Conservation (phyloP, 1,140 invertebrate genomes). For the Drosophila aff. region DNA sequence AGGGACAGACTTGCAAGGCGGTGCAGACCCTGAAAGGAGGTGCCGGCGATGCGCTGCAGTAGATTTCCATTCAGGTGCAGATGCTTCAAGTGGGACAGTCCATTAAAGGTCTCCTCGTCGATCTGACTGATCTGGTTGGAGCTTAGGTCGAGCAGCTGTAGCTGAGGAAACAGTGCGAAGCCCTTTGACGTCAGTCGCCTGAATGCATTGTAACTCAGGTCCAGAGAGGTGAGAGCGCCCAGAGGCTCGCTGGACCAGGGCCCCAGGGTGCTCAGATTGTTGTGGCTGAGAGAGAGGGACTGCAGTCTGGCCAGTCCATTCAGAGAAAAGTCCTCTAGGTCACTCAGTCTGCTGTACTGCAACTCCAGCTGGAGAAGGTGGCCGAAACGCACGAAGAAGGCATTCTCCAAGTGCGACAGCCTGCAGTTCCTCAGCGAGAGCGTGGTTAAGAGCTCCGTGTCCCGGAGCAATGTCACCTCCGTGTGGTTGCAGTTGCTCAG, state of each 20-base stretch:
- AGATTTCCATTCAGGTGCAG: constrained; percentile 71
- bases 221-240: constrained; percentile 50
- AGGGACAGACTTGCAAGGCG: constrained; percentile 67
- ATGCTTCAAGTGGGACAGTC: constrained; percentile 66
- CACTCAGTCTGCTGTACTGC: constrained; percentile 49
- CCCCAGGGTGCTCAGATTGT: constrained; percentile 59
- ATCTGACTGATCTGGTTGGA: constrained; percentile 68
- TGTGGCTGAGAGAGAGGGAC: constrained; percentile 61
- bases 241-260: constrained; percentile 72
- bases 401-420: constrained; percentile 61
- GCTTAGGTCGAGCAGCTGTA: constrained; percentile 68
- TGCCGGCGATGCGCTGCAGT: constrained; percentile 51
- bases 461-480: constrained; percentile 27
- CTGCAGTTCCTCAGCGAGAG: constrained; percentile 66
- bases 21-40: constrained; percentile 60
- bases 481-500: constrained; percentile 62
- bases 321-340: constrained; percentile 60
- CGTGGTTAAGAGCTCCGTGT: constrained; percentile 34
- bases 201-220: constrained; percentile 69
- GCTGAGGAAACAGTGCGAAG: constrained; percentile 69
- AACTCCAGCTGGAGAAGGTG: constrained; percentile 62
- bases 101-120: constrained; percentile 50
- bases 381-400: constrained; percentile 56
- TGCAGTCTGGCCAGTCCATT: constrained; percentile 61
- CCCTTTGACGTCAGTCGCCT: constrained; percentile 17